Evolutionary conservation across 2,888 invertebrate species (phyloP).

Genomic region (Ypsolopha scabrella): DNA sequence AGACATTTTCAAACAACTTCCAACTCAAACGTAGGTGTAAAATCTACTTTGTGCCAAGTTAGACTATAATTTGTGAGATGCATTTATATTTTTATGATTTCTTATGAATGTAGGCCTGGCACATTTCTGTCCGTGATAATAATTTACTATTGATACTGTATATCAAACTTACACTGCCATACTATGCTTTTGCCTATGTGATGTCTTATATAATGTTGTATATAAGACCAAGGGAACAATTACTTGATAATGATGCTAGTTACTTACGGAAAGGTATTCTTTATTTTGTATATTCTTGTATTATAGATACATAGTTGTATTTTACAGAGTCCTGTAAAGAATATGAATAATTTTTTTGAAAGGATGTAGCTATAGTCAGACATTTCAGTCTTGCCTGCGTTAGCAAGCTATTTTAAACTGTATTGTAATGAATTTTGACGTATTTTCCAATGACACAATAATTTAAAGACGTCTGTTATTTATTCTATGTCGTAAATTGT

Average conservation of each 20-base stretch:
- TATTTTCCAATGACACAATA: too few relatives aligned
- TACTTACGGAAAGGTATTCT: background rate
- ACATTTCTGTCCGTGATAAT: too few relatives aligned
- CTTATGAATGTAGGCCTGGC: too few relatives aligned
- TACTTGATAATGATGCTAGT: conserved; percentile 2
- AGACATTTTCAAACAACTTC: background rate
- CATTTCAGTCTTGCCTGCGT: too few relatives aligned
- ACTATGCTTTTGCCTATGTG: conserved; percentile 26
- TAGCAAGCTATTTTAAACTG: too few relatives aligned
- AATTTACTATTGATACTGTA: too few relatives aligned
- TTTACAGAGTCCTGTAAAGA: too few relatives aligned
- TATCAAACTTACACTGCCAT: conserved; percentile 26
- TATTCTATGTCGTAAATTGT: too few relatives aligned
- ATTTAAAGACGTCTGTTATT: too few relatives aligned
- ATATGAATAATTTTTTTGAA: too few relatives aligned
- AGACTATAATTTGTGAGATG: background rate
- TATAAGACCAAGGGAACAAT: conserved; percentile 41
- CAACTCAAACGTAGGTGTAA: background rate
- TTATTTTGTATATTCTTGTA: background rate
- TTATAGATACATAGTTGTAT: background rate
- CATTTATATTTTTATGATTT: background rate
- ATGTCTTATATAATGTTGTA: conserved; percentile 2
- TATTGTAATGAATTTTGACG: too few relatives aligned
- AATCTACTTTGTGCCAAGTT: background rate
- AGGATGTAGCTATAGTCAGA: too few relatives aligned